Percentiles rank a stretch among this genome's conserved stretches.
Evolutionary conservation across 2,797 vertebrate genomes (phyloP).

Genomic region (Mastacembelus armatus): DNA sequence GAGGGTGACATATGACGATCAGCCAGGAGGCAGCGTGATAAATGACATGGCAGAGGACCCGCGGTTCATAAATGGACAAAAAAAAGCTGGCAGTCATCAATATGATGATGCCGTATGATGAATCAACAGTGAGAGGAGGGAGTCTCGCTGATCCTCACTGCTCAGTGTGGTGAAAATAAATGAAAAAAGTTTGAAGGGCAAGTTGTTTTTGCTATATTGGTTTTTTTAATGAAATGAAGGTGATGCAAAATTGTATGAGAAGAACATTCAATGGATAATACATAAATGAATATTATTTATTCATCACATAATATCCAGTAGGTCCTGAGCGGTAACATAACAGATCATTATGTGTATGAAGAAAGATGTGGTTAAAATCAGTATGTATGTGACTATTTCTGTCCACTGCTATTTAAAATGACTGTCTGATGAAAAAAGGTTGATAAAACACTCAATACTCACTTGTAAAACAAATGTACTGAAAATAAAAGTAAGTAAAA

Average conservation of each 20-base stretch:
- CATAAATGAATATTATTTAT: no score
- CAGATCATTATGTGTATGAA: no score
- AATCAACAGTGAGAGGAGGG: conserved; percentile 27
- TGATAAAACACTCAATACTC: no score
- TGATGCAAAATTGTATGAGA: background rate
- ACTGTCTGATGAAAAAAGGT: no score
- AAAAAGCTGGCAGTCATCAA: conserved; percentile 39
- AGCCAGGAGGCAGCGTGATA: conserved; percentile 55
- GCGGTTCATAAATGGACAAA: conserved; percentile 41
- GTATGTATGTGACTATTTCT: no score
- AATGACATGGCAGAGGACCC: conserved; percentile 42
- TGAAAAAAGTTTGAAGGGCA: conserved; percentile 22
- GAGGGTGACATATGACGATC: conserved; percentile 57
- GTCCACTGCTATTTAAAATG: no score
- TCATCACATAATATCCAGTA: no score
- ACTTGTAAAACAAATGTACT: no score
- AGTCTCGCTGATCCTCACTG: background rate
- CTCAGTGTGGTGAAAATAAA: conserved; percentile 4
- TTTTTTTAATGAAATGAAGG: background rate
- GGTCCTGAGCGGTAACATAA: no score
- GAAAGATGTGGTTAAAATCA: no score
- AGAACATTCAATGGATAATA: no score
- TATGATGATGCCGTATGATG: conserved; percentile 40
- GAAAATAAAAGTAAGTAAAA: no score
- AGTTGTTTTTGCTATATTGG: background rate